These are phyloP conservation scores for Brachyhypopomus occidentalis DNA, from an alignment of 2,113 vertebrate genomes.

Conservation along the genomic window DNA sequence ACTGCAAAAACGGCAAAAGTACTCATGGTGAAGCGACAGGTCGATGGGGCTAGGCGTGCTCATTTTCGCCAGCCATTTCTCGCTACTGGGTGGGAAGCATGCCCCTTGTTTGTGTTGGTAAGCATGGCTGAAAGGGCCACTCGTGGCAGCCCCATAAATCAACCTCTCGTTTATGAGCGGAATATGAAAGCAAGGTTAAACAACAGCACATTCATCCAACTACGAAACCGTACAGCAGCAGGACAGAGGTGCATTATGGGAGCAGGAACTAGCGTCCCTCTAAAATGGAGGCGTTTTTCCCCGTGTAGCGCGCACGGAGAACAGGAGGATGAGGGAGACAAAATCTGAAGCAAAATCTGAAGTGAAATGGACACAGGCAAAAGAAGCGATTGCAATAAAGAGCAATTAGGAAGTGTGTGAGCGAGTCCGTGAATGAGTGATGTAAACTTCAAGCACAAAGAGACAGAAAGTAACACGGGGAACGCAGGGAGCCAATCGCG, in stretches of 20 bases:
- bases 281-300: neutral
- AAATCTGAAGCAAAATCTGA: neutral
- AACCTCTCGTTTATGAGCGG: constrained; percentile 34
- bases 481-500: constrained; percentile 13
- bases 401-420: neutral
- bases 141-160: constrained; percentile 44
- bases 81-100: constrained; percentile 23
- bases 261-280: neutral
- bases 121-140: constrained; percentile 18
- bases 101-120: constrained; percentile 40
- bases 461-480: constrained; percentile 15
- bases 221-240: neutral
- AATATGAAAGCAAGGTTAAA: constrained; percentile 40
- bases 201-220: constrained; percentile 32
- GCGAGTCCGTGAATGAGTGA: neutral
- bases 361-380: neutral
- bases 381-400: neutral
- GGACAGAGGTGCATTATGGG: neutral
- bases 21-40: constrained; percentile 41
- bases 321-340: neutral
- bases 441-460: neutral
- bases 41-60: constrained; percentile 41
- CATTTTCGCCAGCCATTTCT: constrained; percentile 25
- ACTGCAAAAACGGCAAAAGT: constrained; percentile 66
- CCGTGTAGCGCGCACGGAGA: neutral